phyloP scores from a whole-genome alignment of 1,140 invertebrate genomes.

The Adoxophyes honmai region DNA sequence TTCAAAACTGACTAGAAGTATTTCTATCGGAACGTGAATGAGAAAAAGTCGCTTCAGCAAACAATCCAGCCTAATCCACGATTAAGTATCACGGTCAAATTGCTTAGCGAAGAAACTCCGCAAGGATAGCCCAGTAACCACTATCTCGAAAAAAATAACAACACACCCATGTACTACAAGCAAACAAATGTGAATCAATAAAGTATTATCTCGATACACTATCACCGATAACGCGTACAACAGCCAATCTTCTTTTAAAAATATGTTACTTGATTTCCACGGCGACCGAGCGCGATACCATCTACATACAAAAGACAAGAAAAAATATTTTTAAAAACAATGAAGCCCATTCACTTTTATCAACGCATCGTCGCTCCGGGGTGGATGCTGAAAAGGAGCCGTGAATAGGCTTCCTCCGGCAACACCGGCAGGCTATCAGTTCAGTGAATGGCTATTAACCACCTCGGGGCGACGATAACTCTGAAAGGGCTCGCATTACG shows the following conservation, averaged over 20 bases:
- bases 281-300: constrained; percentile 38
- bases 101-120: too few species aligned
- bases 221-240: constrained; percentile 45
- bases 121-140: too few species aligned
- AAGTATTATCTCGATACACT: constrained; percentile 28
- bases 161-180: constrained; percentile 26
- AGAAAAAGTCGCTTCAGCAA: too few species aligned
- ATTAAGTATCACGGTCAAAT: too few species aligned
- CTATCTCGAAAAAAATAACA: neutral
- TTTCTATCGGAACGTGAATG: too few species aligned
- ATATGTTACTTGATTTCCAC: constrained; percentile 34
- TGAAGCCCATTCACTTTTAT: constrained; percentile 60
- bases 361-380: constrained; percentile 54
- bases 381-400: constrained; percentile 43
- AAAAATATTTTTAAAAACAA: constrained; percentile 60
- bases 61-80: too few species aligned
- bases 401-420: constrained; percentile 45
- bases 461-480: constrained; percentile 59
- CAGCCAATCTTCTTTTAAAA: constrained; percentile 44
- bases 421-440: constrained; percentile 47
- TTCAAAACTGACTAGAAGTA: too few species aligned
- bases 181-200: too few species aligned
- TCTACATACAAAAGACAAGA: constrained; percentile 42
- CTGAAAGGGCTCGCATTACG: constrained; percentile 38
- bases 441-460: constrained; percentile 57